Percentiles rank a stretch among this genome's conserved stretches.
These are phyloP conservation scores for Mionectes macconnelli DNA, from an alignment of 2,113 vertebrate genomes.

Conservation along the genomic window DNA sequence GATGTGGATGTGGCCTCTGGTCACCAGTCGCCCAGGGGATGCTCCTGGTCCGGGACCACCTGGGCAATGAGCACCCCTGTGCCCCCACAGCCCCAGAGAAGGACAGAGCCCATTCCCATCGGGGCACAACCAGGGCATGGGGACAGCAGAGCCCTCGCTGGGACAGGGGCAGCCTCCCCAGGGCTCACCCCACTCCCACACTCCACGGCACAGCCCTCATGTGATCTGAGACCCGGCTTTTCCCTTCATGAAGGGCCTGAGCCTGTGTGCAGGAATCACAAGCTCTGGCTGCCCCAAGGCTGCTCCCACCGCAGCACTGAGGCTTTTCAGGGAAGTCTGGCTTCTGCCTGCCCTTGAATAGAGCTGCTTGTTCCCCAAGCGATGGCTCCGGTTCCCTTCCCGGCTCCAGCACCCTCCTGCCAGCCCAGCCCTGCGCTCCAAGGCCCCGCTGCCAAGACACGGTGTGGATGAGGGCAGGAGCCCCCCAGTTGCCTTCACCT, in stretches of 20 bases:
- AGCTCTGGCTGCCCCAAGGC: slow-evolving; percentile 1
- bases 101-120: accelerated
- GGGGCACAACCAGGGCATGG: neutral
- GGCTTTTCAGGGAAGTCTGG: neutral
- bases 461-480: accelerated
- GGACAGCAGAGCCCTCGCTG: neutral
- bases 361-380: neutral
- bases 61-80: neutral
- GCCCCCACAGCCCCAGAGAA: neutral
- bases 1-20: neutral
- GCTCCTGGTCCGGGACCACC: neutral
- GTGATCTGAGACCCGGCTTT: neutral
- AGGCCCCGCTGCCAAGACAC: accelerated
- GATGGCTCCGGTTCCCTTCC: neutral
- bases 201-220: neutral
- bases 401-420: neutral
- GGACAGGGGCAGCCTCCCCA: neutral
- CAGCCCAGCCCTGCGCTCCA: accelerated
- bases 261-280: neutral
- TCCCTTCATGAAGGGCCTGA: neutral
- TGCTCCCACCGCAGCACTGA: neutral
- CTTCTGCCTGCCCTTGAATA: neutral
- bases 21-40: accelerated
- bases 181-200: neutral
- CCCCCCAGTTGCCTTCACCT: accelerated